Evolutionary conservation across 1,140 invertebrate genomes (phyloP).

Genomic region (Halictus rubicundus): DNA sequence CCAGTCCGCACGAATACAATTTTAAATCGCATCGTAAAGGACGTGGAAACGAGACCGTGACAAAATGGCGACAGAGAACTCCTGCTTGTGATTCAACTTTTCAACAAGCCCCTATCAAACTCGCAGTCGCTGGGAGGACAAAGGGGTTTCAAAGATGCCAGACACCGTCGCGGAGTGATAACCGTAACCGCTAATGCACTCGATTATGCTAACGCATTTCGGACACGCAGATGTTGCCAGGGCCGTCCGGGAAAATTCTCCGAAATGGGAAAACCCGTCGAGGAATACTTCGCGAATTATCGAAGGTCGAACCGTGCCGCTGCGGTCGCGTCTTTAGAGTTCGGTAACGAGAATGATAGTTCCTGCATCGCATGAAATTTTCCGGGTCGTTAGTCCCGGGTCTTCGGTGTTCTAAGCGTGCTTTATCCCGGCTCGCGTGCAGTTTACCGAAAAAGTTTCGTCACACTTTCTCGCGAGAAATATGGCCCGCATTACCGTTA

Average conservation of each 20-base stretch:
- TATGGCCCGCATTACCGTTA: not conserved
- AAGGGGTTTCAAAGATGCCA: not conserved
- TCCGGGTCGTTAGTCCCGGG: constrained; percentile 58
- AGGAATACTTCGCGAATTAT: not conserved
- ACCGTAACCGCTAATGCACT: not conserved
- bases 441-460: constrained; percentile 37
- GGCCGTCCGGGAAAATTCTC: not conserved
- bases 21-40: too few species aligned
- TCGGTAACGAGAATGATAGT: constrained; percentile 34
- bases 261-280: too few species aligned
- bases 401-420: constrained; percentile 1
- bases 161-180: not conserved
- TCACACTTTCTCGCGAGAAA: constrained; percentile 1
- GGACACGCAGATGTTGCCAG: not conserved
- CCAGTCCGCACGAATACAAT: too few species aligned
- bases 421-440: constrained; percentile 1
- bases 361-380: constrained; percentile 48
- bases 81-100: not conserved
- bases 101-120: not conserved
- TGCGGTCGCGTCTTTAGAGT: not conserved
- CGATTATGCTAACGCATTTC: constrained; percentile 5
- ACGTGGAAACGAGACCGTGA: too few species aligned
- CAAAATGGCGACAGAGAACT: too few species aligned
- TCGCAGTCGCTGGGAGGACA: not conserved
- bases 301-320: too few species aligned